Percentiles rank a stretch among this genome's conserved stretches.
Conservation (phyloP, 1,140 invertebrate genomes). For the Propsilocerus akamusi region DNA sequence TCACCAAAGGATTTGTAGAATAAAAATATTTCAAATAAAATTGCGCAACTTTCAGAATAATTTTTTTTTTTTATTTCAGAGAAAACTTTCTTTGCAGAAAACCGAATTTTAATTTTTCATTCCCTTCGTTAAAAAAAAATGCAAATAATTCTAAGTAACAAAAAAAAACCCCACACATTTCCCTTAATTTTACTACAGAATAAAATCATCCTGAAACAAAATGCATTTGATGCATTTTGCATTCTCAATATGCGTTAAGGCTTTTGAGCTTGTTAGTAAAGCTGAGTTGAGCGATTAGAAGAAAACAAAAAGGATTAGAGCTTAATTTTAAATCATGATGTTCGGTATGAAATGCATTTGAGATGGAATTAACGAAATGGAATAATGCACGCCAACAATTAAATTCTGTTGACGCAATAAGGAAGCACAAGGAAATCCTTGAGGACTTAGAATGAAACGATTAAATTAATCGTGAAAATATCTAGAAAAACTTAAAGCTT, state of each 20-base stretch:
- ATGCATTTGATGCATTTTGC: too few relatives aligned
- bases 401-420: not conserved
- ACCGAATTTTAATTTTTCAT: too few relatives aligned
- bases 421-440: not conserved
- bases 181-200: too few relatives aligned
- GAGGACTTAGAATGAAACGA: not conserved
- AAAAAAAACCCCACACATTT: too few relatives aligned
- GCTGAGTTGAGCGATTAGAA: too few relatives aligned
- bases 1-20: not conserved
- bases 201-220: too few relatives aligned
- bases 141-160: too few relatives aligned
- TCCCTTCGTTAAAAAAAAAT: too few relatives aligned
- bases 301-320: not conserved
- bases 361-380: not conserved
- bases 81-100: too few relatives aligned
- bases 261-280: too few relatives aligned
- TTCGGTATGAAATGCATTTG: not conserved
- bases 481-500: constrained; percentile 15
- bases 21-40: not conserved
- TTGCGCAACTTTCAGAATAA: not conserved
- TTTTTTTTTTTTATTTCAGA: too few relatives aligned
- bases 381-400: not conserved
- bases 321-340: not conserved
- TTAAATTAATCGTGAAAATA: not conserved
- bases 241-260: too few relatives aligned